Percentiles rank a stretch among this genome's conserved stretches.
phyloP scores from a whole-genome alignment of 2,888 invertebrate species.

The Beris chalybata region DNA sequence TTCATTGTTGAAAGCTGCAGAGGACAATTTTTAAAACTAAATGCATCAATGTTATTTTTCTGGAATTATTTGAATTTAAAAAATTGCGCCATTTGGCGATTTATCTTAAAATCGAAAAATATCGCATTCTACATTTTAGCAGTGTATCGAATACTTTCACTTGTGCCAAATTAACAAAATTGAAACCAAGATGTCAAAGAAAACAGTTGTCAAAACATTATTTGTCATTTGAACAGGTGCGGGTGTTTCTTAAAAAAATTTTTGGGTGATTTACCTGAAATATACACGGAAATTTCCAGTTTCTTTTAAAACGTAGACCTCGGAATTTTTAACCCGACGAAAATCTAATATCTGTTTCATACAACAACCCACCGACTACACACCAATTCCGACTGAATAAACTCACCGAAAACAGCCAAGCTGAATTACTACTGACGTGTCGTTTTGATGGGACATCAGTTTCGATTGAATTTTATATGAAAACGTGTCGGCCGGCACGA shows the following conservation, averaged over 20 bases:
- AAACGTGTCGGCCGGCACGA: not conserved
- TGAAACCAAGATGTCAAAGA: not conserved
- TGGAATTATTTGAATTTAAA: too few species aligned
- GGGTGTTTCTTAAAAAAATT: not conserved
- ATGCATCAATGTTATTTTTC: too few species aligned
- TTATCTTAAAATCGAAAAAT: too few species aligned
- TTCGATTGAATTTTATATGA: not conserved
- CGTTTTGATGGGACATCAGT: conserved; percentile 13
- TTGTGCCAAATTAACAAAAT: not conserved
- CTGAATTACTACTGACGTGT: conserved; percentile 21
- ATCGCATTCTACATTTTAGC: too few species aligned
- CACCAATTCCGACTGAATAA: not conserved
- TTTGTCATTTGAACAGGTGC: not conserved
- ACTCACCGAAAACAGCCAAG: not conserved
- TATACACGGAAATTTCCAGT: conserved; percentile 5
- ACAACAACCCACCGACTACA: not conserved
- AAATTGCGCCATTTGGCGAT: too few species aligned
- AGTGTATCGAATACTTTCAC: not conserved
- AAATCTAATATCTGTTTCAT: not conserved
- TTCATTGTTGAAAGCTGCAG: too few species aligned
- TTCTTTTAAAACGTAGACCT: not conserved
- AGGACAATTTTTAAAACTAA: too few species aligned
- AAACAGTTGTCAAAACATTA: conserved; percentile 19
- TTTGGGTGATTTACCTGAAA: not conserved
- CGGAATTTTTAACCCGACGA: not conserved